Base-by-base conservation (phyloP, 2,113 vertebrate species). In the Podiceps cristatus region DNA sequence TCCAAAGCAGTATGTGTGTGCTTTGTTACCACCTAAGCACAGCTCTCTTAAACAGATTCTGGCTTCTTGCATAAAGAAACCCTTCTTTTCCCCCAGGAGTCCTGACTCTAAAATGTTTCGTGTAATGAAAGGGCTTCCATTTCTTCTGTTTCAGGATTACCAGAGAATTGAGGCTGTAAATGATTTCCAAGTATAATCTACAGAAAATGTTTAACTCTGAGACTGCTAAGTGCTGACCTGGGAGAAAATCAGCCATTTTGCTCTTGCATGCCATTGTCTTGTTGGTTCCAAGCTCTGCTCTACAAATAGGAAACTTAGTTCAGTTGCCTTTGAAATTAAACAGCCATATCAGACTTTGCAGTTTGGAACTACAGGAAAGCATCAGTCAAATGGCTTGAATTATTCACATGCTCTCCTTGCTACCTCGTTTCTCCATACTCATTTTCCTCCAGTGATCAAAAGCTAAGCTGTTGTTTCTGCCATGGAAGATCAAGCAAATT, bases 251-350 rank as follows among this genome's bases (percentile, higher is more conserved):
- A 59, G 47, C 94, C 56, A 79, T 91, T 95, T 95, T 79, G 49
- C 40, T 81, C 35, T 68, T 29, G 5, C 44, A 31, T 81, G 69
- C 45, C 49, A 7, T 78, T 96, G 56, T 87, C 88, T 82, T 66
- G 44, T 62, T 86, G 35, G 49, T 83, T 95, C 94, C 86, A 79
- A 86, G 52, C 72, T 86, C 86, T 58, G 31, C 74, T 84, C 49
- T 42, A 67, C 58, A 66, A 90, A 71, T 31, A 85, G 63, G 40
- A 88, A 78, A 64, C 35, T 67, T 88, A 87, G 86, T 93, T 91
- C 81, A 44, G 47, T 60, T 91, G 86, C 88, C 55, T 94, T 92
- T 92, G 83, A 97, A 97, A 97, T 92, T 96, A 97, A 96, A 97
- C 95, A 88, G 47, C 80, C 96, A 71, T 82, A 97, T 97, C 96